Percentiles rank a stretch among this genome's conserved stretches.
phyloP scores from a whole-genome alignment of 2,888 invertebrate species.

The Acleris sparsana region DNA sequence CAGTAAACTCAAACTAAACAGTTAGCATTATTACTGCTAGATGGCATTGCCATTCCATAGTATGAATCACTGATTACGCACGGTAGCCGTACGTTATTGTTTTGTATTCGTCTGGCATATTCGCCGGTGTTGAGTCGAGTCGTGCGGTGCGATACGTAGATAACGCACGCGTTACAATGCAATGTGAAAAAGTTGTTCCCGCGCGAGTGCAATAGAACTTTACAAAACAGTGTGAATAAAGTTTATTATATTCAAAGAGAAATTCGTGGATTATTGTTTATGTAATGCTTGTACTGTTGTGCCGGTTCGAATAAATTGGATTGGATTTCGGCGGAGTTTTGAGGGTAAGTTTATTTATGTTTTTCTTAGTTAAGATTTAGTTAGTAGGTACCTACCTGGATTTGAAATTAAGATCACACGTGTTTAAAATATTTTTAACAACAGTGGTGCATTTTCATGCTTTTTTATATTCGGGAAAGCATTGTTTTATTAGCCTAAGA shows the following conservation, averaged over 20 bases:
- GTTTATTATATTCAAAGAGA: slow-evolving; percentile 53
- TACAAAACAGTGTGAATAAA: slow-evolving; percentile 70
- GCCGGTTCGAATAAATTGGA: slow-evolving; percentile 48
- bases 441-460: too few species aligned
- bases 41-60: slow-evolving; percentile 42
- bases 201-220: slow-evolving; percentile 64
- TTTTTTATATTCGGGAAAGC: too few species aligned
- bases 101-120: slow-evolving; percentile 77
- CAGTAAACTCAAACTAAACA: slow-evolving; percentile 33
- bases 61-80: slow-evolving; percentile 23
- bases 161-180: slow-evolving; percentile 68
- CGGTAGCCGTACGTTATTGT: slow-evolving; percentile 45
- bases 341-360: slow-evolving; percentile 58
- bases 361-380: not conserved
- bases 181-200: slow-evolving; percentile 69
- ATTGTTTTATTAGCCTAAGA: not conserved
- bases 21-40: slow-evolving; percentile 17
- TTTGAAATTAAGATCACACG: not conserved
- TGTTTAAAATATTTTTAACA: not conserved
- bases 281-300: slow-evolving; percentile 60
- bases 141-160: slow-evolving; percentile 60
- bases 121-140: slow-evolving; percentile 51
- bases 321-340: slow-evolving; percentile 56
- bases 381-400: not conserved
- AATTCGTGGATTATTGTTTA: slow-evolving; percentile 65